Base-by-base conservation (phyloP, 2,888 invertebrate genomes). In the Drosophila maculinotata region DNA sequence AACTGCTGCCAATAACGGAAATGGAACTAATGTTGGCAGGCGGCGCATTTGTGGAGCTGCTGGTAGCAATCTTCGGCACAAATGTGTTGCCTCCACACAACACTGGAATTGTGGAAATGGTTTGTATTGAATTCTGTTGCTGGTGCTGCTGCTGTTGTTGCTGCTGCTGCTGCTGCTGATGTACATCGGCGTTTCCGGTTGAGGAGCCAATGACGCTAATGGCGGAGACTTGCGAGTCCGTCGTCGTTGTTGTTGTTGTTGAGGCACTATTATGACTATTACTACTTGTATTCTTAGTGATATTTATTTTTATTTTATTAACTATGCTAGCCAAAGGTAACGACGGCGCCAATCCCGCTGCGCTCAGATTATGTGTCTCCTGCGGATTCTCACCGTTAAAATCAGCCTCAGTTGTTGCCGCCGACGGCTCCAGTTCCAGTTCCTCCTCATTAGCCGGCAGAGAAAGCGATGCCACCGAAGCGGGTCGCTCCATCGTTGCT, bases 221-320 rank as follows among this genome's bases (percentile, higher is more conserved):
- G 14, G 87, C 81, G 33, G 82, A 83, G 38, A 67, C 72, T 63
- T 86, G 83, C 47, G 74, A 64, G 60, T 78, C 79, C 42, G 57
- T 48, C 35, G 60, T n/a, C 17, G 63, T 57, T n/a, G 67, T 52
- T 12, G 68, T 63, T 66, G 72, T 78, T 54, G 59, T 68, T 71
- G 20, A 90, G 79, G 84, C 81, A 81, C 82, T 84, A 85, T 76
- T 83, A 87, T 87, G 80, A 84, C 79, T 87, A 80, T 91, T 90
- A 78, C 91, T 90, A 89, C 92, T 92, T 85, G 92, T 91, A 87
- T 94, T 93, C 90, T 96, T 96, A 79, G 95, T 94, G 87, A 97
- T 96, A 92, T 96, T 97, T 91, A 97, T 96, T 87, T 96, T 95
- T 73, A 97, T 97, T 89, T 93, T 94, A 79, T 93, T 93, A 85